These are phyloP conservation scores for Amphipoea lucens DNA, from an alignment of 2,888 invertebrate genomes.

Conservation along the genomic window DNA sequence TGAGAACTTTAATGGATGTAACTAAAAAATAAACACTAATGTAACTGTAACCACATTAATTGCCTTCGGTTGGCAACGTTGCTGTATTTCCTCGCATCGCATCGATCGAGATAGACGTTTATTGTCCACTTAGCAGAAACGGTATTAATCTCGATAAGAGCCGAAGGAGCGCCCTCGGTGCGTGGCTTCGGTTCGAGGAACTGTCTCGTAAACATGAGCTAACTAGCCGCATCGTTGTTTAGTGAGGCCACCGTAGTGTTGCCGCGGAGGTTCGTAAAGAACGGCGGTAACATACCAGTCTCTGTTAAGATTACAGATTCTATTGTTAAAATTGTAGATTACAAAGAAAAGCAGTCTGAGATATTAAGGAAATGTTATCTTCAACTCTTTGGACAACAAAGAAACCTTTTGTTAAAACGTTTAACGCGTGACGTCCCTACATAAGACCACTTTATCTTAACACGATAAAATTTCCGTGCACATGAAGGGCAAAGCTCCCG, in stretches of 20 bases:
- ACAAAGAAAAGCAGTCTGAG: background rate
- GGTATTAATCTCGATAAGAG: constrained; percentile 61
- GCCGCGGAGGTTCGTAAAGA: background rate
- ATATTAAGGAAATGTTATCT: constrained; percentile 18
- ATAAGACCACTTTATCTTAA: constrained; percentile 18
- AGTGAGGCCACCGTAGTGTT: constrained; percentile 16
- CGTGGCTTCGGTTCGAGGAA: constrained; percentile 44
- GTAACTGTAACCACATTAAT: constrained; percentile 38
- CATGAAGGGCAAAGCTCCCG: constrained; percentile 42
- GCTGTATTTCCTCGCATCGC: constrained; percentile 20
- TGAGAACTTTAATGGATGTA: constrained; percentile 42
- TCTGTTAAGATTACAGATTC: background rate
- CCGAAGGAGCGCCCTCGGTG: constrained; percentile 38
- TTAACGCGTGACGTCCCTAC: background rate
- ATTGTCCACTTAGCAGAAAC: constrained; percentile 58
- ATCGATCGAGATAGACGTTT: constrained; percentile 40
- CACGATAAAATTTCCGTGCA: constrained; percentile 26
- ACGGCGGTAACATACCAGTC: background rate
- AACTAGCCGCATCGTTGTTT: constrained; percentile 28
- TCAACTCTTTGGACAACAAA: background rate
- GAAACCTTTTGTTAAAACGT: constrained; percentile 13
- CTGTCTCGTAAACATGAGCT: constrained; percentile 50
- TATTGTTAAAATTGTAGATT: background rate
- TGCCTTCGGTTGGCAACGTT: constrained; percentile 12
- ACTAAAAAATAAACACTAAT: constrained; percentile 45